Percentiles rank a stretch among this genome's conserved stretches.
These are phyloP conservation scores for Diphyllodes magnificus DNA, from an alignment of 2,113 vertebrate species.

Conservation along the genomic window DNA sequence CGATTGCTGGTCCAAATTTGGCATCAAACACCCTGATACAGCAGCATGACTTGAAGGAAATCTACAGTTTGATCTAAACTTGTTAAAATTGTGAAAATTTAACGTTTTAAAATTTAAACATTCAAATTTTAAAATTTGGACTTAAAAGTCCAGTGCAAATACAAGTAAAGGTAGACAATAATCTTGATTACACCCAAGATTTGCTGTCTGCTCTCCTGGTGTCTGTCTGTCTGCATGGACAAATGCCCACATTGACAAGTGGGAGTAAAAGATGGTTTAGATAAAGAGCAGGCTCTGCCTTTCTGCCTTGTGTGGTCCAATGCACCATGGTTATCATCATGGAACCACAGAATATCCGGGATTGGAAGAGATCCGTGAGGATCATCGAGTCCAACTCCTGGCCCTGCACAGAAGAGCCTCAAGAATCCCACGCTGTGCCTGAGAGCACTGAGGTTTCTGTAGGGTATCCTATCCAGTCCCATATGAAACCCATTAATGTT, in stretches of 20 bases:
- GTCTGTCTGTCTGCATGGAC: neutral
- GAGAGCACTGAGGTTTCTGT: neutral
- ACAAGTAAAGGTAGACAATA: neutral
- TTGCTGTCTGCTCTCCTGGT: neutral
- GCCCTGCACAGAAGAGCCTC: neutral
- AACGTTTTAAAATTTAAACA: neutral
- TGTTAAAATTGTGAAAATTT: neutral
- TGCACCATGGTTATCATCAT: too few relatives aligned
- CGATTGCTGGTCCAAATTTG: neutral
- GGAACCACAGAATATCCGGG: neutral
- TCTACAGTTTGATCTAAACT: neutral
- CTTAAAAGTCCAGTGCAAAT: neutral
- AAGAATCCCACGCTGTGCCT: neutral
- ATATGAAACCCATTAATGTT: neutral
- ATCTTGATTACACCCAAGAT: neutral
- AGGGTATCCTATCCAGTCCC: neutral
- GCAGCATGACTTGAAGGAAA: neutral
- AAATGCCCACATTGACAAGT: fast-evolving
- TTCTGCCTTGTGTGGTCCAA: fast-evolving
- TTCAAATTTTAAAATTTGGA: neutral
- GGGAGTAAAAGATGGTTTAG: neutral
- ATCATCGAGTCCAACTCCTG: neutral
- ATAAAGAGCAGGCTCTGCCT: neutral
- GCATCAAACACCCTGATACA: neutral
- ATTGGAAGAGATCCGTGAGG: neutral